Base-by-base conservation (phyloP, 2,113 vertebrate genomes). In the Cochlearius cochlearius region DNA sequence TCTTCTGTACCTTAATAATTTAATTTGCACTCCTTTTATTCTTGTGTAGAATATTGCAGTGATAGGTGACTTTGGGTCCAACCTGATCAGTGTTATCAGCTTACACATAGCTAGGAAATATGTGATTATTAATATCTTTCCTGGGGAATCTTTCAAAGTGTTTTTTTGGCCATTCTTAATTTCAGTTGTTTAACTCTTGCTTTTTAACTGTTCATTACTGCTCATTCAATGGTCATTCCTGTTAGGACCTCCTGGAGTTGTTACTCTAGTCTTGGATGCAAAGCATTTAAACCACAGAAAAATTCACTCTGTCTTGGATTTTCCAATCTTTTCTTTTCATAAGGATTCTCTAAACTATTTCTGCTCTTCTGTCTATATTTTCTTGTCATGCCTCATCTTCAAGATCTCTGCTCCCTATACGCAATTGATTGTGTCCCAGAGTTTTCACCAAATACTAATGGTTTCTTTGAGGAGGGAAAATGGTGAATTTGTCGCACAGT, bases 401-500 rank as follows among this genome's bases (percentile, higher is more conserved):
- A 68, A 34, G 6, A 36, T 20, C 30, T 75, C 16, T 36, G 8
- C 36, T 76, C 66, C 36, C 50, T 18, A 4, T 9, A 15, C 9
- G 41, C 7, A 43, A 2, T 1, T 47, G 2, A 1, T 41, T 45
- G 4, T 49, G 18, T 56, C 72, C 39, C 49, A 52, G 23, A 73
- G 39, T 77, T 95, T 89, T 86, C 45, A 45, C 3, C 19, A 86
- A 25, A 39, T 27, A 25, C 1, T 45, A 27, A 72, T 5, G 7
- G 8, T 41, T 58, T 45, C 38, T n/a, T 2, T 39, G 45, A 49
- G 27, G 41, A 30, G 3, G 39, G 22, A 81, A 89, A 93, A 55
- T 2, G 10, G 10, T 10, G 5, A 69, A 26, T 81, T 62, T 29
- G 15, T 10, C 0, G 0, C 26, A 76, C 4, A 38, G 0, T 76